Base-by-base conservation (phyloP, 2,113 vertebrate species). In the Phyllopteryx taeniolatus region DNA sequence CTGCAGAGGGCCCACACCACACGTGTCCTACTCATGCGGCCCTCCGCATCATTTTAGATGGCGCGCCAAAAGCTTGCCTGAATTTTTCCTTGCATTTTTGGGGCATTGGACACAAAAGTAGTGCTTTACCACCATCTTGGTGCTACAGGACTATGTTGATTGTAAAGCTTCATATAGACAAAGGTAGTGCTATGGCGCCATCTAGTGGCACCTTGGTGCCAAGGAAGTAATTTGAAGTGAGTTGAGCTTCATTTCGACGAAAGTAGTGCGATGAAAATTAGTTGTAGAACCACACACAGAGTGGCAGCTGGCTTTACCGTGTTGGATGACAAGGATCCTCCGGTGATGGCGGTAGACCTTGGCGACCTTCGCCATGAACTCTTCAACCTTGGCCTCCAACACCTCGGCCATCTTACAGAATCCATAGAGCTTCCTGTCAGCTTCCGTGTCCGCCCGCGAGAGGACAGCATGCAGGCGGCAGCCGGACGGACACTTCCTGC, bases 381-480 rank as follows among this genome's bases (percentile, higher is more conserved):
- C 79, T 33, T 83, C 83, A 1, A 64, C 9, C 5, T 56, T 35
- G 0, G 62, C 74, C 43, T 85, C 31, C 2, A 66, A 46, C 42
- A 2, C 13, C 59, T 72, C 17, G 0, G 35, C 75, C 2, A 2
- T 70, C n/a, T 84, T 31, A n/a, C 92, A 93, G 6, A 89, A 56
- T 1, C 19, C 61, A 17, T n/a, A 15, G 43, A 93, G 66, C 47
- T 78, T 87, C 7, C 54, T 66, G 11, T 71, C 70, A 63, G 87
- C 43, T 0, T 83, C 49, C 1, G 9, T 67, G 27, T 88, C 88
- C 43, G n/a, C 15, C 49, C 84, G 68, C 1, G 56, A 79, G n/a
- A 94, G 87, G 70, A 87, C 17, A 35, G 91, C 91, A 63, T 90
- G 85, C n/a, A 93, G 67, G 19, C 87, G 87, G 82, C 93, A 94